These are phyloP conservation scores for Cardiocondyla obscurior DNA, from an alignment of 1,140 invertebrate genomes.

Conservation along the genomic window DNA sequence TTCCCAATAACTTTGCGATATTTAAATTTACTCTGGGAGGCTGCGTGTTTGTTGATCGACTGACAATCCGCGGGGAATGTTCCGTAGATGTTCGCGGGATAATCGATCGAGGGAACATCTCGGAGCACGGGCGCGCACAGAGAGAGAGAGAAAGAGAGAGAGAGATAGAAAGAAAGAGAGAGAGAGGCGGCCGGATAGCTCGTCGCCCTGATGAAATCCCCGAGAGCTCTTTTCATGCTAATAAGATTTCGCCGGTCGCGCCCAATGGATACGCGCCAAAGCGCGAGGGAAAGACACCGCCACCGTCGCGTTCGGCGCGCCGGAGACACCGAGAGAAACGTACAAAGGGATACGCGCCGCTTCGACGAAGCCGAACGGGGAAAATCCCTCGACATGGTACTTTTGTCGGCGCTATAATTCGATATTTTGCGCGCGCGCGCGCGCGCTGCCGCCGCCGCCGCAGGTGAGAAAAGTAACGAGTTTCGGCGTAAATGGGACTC, in stretches of 20 bases:
- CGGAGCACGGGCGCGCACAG: neutral
- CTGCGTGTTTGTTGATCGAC: constrained; percentile 12
- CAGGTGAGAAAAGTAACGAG: constrained; percentile 38
- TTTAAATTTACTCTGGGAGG: neutral
- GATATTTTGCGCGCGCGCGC: constrained; percentile 56
- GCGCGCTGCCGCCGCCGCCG: too few relatives aligned
- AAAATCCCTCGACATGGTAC: neutral
- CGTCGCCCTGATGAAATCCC: constrained; percentile 58
- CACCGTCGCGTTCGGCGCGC: neutral
- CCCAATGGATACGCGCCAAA: constrained; percentile 48
- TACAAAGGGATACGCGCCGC: constrained; percentile 27
- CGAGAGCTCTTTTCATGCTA: constrained; percentile 66
- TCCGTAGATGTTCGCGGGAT: constrained; percentile 29
- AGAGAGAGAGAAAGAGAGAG: too few relatives aligned
- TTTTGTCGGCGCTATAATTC: constrained; percentile 53
- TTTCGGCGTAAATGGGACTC: neutral
- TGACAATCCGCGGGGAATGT: constrained; percentile 6
- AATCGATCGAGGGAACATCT: constrained; percentile 52
- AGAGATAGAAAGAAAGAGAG: neutral
- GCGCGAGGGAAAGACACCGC: constrained; percentile 27
- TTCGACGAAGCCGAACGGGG: constrained; percentile 1
- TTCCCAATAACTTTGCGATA: neutral
- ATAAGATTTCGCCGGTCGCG: constrained; percentile 62
- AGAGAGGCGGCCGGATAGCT: constrained; percentile 13
- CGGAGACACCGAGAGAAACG: constrained; percentile 13